Base-by-base conservation (phyloP, 2,888 invertebrate species). In the Eurytoma adleriae region DNA sequence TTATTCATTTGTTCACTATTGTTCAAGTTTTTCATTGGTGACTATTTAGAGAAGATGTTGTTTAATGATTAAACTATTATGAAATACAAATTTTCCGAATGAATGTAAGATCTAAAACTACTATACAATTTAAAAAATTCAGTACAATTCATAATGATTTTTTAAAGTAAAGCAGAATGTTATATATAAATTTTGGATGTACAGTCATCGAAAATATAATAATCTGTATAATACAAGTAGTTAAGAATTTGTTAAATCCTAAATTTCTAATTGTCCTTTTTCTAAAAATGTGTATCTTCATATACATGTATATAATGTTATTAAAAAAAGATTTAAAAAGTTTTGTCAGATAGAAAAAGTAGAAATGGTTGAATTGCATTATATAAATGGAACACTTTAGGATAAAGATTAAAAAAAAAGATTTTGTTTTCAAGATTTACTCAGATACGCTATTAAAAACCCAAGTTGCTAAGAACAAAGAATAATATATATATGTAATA, bases 141-240 rank as follows among this genome's bases (percentile, higher is more conserved):
- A 16, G 1, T 66, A 14, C 13, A 40, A 74, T 74, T 4, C 20
- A 13, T 71, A 61, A 50, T 18, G 54, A 50, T 54, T 13, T 20
- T 54, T 73, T n/a, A 67, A 72, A 16, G 27, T 30, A 78, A 78
- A 2, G 10, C 14, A 10, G 52, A 40, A 76, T 10, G 18, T 59
- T 59, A 2, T 54, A 40, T 70, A 70, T 77, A 70, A 77, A 64
- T n/a, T n/a, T 40, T 52, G 40, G 57, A 69, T 77, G 57, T 77
- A 77, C 61, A 70, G 62, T 70, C 64, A 70, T 77, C 70, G 64
- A 77, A 77, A 77, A 77, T 77, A 77, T 77, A 24, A 77, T 7
- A 56, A 48, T 77, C 59, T 66, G 70, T 18, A 64, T 50, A 18
- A 75, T 75, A 75, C 50, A 77, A 77, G 64, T 64, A 70, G 54